Base-by-base conservation (phyloP, 2,888 invertebrate species). In the Philopedon plagiatum region DNA sequence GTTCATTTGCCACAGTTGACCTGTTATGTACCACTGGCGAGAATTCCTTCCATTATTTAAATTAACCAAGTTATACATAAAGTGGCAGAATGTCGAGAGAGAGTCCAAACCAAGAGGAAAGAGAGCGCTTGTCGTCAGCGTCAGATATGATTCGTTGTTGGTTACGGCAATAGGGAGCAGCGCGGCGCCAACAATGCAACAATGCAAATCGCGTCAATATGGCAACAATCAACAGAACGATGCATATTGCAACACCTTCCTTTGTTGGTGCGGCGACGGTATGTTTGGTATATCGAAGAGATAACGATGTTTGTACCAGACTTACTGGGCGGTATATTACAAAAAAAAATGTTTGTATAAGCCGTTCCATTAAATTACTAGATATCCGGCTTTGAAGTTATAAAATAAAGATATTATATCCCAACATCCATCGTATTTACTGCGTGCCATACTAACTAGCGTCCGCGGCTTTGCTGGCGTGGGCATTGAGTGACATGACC, bases 101-200 rank as follows among this genome's bases (percentile, higher is more conserved):
- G 34, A n/a, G 13, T n/a, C 5, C n/a, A 44, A 29, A 23, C 15
- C 11, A 32, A 46, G 29, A 63, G 49, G 19, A 49, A 63, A 44
- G 46, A 63, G 63, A 63, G 49, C 29, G 32, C 13, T 44, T 57
- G 41, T 62, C 57, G 61, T 49, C 57, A 21, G 56, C 57, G 63
- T 58, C 70, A 54, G 71, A 71, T 71, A 65, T 49, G 71, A 71
- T 71, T 65, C 65, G 71, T 65, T 41, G 41, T 32, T 41, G 61
- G 69, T 69, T 60, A 71, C 60, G 60, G 71, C 64, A 58, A 70
- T 63, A 70, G 63, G 63, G 69, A 63, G 57, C 60, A 39, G 63
- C 58, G 60, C 65, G 63, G 64, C 58, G 70, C 70, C 60, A 71
- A 71, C 71, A 71, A 65, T 71, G 71, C 71, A 71, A 71, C 71